Evolutionary conservation across 2,113 vertebrate genomes (phyloP), one percentile per base, ranked within the genome.

Genomic region (Mobula hypostoma): DNA sequence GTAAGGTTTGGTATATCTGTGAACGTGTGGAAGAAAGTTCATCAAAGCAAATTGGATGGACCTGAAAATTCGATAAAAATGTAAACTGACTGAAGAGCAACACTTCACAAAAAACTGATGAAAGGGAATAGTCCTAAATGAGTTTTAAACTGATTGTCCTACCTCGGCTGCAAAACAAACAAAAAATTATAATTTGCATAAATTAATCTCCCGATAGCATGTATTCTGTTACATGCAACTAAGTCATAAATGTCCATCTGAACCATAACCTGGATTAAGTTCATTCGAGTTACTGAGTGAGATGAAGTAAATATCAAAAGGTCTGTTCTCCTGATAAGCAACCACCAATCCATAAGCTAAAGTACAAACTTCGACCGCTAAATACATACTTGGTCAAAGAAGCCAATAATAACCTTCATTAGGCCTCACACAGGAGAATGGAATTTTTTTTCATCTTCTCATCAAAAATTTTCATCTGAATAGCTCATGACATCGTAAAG

Each of bases 21-120:
- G 21, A 74, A 93, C 14, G n/a, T 56, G 32, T 8, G 95, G 95
- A 94, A 95, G 94, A 95, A 94, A 94, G 95, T 61, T 19, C 88
- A 74, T 93, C 36, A 93, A 21, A 29, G 70, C 32, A 66, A 68
- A 68, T 66, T 9, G 63, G 14, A 63, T 68, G 2, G 61, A 32
- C 61, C 85, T 66, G 58, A 29, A 32, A 88, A 88, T 11, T 90
- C 32, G 85, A n/a, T 48, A 48, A 48, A 48, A 48, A 48, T 48
- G 48, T 48, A 48, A 48, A 48, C 48, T 48, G 48, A 4, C 48
- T 56, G 0, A 32, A 66, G 2, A 32, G 85, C 61, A 90, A 63
- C 5, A 8, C 61, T 90, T 32, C 61, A 90, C 61, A 66, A 63
- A n/a, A 32, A 32, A 66, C 29, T 90, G 5, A 29, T 63, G 12